These are phyloP conservation scores for Diplazon laetatorius DNA, from an alignment of 2,888 invertebrate species.

Conservation along the genomic window DNA sequence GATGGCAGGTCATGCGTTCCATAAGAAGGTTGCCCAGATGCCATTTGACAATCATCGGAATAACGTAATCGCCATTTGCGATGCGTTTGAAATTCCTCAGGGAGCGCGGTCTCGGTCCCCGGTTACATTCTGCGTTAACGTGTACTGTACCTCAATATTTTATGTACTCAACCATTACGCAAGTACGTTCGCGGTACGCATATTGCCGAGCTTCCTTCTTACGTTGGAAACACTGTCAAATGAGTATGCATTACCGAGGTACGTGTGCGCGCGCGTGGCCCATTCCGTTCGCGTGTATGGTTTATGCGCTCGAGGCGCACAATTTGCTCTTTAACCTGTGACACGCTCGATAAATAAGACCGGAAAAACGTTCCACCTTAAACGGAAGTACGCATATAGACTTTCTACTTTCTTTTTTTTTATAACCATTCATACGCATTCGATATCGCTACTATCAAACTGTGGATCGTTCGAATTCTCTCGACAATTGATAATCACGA, in stretches of 20 bases:
- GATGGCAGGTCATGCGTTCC: not conserved
- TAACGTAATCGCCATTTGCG: slow-evolving; percentile 22
- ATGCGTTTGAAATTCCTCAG: slow-evolving; percentile 21
- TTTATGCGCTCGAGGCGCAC: slow-evolving; percentile 46
- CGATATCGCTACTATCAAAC: not conserved
- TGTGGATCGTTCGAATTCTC: not conserved
- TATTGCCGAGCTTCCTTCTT: slow-evolving; percentile 55
- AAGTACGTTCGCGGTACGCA: slow-evolving; percentile 52
- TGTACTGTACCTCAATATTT: not conserved
- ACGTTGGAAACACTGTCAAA: slow-evolving; percentile 27
- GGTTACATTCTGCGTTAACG: slow-evolving; percentile 18
- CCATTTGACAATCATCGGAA: slow-evolving; percentile 18
- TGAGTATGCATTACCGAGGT: slow-evolving; percentile 35
- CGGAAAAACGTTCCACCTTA: not conserved
- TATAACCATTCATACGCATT: not conserved
- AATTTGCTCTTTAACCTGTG: slow-evolving; percentile 58
- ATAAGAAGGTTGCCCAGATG: not conserved
- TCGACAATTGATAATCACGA: too few species aligned
- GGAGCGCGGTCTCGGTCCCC: not conserved
- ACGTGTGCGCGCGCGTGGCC: slow-evolving; percentile 10
- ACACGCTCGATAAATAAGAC: slow-evolving; percentile 53
- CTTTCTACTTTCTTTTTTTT: slow-evolving; percentile 4
- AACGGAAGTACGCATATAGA: not conserved
- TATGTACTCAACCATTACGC: slow-evolving; percentile 62
- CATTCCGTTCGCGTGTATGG: slow-evolving; percentile 21